Conservation (phyloP, 2,113 vertebrate species). For the Nansenia antarctica region DNA sequence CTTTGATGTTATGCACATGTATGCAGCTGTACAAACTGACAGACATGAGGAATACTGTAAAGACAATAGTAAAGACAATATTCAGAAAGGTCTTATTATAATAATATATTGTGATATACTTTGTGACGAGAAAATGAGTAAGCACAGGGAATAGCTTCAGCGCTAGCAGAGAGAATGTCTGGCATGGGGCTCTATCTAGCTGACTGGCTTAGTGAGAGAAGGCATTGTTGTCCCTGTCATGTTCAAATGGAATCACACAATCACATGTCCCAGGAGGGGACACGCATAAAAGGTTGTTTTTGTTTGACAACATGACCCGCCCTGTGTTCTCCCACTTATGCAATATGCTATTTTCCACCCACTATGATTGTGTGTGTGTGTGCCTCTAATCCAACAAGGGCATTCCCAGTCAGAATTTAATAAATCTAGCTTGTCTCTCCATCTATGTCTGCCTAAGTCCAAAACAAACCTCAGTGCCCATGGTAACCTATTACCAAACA, state of each 20-base stretch:
- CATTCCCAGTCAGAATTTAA: not conserved
- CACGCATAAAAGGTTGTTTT: slow-evolving; percentile 1
- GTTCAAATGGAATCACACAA: not conserved
- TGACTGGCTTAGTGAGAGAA: not conserved
- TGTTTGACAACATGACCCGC: not conserved
- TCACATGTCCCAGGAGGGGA: not conserved
- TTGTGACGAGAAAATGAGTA: no score
- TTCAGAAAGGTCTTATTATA: no score
- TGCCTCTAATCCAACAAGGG: not conserved
- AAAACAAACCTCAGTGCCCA: not conserved
- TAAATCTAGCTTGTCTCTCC: not conserved
- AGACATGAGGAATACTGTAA: no score
- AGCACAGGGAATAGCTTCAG: no score
- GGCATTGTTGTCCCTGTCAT: not conserved
- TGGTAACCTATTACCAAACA: not conserved
- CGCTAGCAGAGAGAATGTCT: not conserved
- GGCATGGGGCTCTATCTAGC: not conserved
- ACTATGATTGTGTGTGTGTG: not conserved
- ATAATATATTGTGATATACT: no score
- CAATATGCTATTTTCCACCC: not conserved
- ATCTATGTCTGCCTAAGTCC: not conserved
- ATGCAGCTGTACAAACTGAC: no score
- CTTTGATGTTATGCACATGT: no score
- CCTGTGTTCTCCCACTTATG: not conserved
- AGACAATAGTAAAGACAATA: no score